Base-by-base conservation (phyloP, 2,113 vertebrate species). In the Microtus pennsylvanicus region DNA sequence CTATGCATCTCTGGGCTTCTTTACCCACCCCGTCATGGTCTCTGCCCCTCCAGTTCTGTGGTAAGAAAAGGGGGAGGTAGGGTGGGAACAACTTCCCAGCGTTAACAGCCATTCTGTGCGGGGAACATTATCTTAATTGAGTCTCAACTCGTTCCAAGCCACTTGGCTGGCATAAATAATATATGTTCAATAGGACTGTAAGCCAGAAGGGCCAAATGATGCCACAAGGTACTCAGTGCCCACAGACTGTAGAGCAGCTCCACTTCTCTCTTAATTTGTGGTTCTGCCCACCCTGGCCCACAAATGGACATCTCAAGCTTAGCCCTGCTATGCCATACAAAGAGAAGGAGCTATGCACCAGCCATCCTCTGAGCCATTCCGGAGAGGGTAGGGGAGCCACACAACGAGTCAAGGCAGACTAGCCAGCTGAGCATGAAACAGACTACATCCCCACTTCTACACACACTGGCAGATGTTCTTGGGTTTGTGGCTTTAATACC, bases 101-200 rank as follows among this genome's bases (percentile, higher is more conserved):
- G 26, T 96, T 97, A 94, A 92, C 96, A 63, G 67, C 77, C 0
- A 6, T 85, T 86, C 89, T 83, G 87, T 47, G 50, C 0, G 0
- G 78, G 69, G 35, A 75, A 93, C 45, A 14, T 92, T 93, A 96
- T 47, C 22, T 97, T 97, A 96, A 94, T 65, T 89, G 90, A 89
- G 76, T 96, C 93, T 97, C 70, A 91, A 83, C 12, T 96, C 72
- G 75, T 89, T 95, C 92, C 61, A 89, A 69, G 85, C 85, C 90
- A 85, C 21, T 89, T n/a, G 42, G 77, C 94, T 30, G 65, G 92
- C 92, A 96, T 94, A 87, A 98, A 90, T 94, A 96, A 97, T 93
- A 93, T 92, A 91, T 97, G 87, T 4, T 6, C 97, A 97, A 87
- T 72, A 13, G 19, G 33, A 82, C 88, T 28, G 65, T 72, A 96